Evolutionary conservation across 2,888 invertebrate genomes (phyloP).

Genomic region (Monopis laevigella): DNA sequence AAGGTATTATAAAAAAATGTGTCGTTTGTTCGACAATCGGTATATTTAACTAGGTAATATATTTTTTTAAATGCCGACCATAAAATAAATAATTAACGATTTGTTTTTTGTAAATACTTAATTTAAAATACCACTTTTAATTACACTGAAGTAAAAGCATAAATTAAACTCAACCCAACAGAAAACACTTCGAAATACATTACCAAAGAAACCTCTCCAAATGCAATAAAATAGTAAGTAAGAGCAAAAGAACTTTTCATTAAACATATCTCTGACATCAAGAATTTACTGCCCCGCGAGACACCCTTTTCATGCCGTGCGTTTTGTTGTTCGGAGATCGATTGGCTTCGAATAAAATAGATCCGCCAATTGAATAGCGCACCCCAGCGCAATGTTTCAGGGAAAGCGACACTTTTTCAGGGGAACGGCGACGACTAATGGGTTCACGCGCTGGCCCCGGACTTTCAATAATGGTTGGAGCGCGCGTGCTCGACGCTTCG

Average conservation of each 20-base stretch:
- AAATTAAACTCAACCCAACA: no score
- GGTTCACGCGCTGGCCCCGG: constrained; percentile 51
- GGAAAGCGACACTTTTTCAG: constrained; percentile 57
- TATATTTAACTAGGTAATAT: no score
- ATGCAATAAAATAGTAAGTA: constrained; percentile 36
- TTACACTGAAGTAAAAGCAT: no score
- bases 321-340: constrained; percentile 60
- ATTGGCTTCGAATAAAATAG: constrained; percentile 61
- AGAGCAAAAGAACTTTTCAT: constrained; percentile 50
- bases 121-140: no score
- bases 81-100: no score
- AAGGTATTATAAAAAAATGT: no score
- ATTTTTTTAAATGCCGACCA: no score
- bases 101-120: no score
- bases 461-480: constrained; percentile 51
- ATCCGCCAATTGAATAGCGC: constrained; percentile 58
- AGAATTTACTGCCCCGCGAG: constrained; percentile 59
- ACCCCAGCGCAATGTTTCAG: constrained; percentile 54
- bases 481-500: constrained; percentile 26
- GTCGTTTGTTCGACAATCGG: no score
- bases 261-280: constrained; percentile 53
- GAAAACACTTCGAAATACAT: no score
- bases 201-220: background rate
- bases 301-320: constrained; percentile 52
- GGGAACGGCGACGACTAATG: constrained; percentile 48